Evolutionary conservation across 1,140 invertebrate species (phyloP), one percentile per base, ranked within the genome.

Genomic region (Bombus affinis): DNA sequence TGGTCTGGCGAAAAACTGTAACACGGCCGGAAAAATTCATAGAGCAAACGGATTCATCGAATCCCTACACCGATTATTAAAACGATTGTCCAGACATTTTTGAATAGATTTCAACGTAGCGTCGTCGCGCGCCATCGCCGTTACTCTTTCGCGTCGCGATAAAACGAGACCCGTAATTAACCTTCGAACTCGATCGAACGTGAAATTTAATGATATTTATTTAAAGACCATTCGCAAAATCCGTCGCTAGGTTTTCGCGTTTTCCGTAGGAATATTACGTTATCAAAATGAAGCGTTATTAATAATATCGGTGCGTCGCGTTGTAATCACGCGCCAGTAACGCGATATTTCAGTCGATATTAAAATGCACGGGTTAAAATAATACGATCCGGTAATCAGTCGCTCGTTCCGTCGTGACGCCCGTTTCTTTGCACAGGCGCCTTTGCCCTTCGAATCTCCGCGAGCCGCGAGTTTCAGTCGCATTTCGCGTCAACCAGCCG

Each of bases 131-230:
- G 65, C 37, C 65, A 35, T 32, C 25, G 6, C 28, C 70, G 37
- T 42, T n/a, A 53, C 47, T 8, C 47, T 18, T 53, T 22, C 47
- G 1, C 18, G 13, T 59, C 32, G 35, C 42, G 10, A 2, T 39
- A 28, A 68, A 74, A 42, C 47, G 79, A 71, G 79, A 57, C 12
- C 28, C 35, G 84, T 81, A 81, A 85, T 85, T 85, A 85, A 74
- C 62, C 71, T 35, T 62, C 84, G 77, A 47, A 85, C 68, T 79
- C 39, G 53, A 80, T 47, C 76, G 68, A 65, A 80, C 70, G 78
- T 65, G 84, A 81, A 85, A 85, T 81, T 85, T 74, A 85, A 85
- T 85, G 84, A 85, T 85, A 85, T 85, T 85, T 85, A 85, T 85
- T 85, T 74, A 85, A 85, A 85, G 84, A 53, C 44, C 74, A 75